A percentile compares a stretch with the other conserved stretches of the same genome.
phyloP scores from a whole-genome alignment of 2,888 invertebrate genomes.

The Lepidocyrtoides sp. region DNA sequence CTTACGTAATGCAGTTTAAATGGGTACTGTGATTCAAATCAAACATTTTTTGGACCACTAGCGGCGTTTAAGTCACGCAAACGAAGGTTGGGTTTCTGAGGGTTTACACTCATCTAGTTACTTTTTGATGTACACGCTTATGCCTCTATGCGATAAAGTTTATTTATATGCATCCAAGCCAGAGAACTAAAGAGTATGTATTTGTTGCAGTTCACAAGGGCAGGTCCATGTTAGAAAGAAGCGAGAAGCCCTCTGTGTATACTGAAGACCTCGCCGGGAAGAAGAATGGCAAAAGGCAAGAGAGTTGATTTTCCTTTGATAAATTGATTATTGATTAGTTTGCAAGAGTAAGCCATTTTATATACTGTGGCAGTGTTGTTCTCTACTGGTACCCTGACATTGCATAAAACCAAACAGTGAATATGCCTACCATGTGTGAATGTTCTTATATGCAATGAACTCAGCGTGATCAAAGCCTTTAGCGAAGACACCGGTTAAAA shows the following conservation, averaged over 20 bases:
- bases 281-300: slow-evolving; percentile 79
- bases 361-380: background rate
- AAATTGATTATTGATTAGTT: slow-evolving; percentile 86
- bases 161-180: too few relatives aligned
- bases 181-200: background rate
- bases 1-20: too few relatives aligned
- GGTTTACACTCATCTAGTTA: too few relatives aligned
- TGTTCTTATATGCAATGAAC: background rate
- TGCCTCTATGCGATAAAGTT: too few relatives aligned
- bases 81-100: too few relatives aligned
- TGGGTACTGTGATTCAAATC: too few relatives aligned
- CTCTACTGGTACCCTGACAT: slow-evolving; percentile 9
- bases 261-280: slow-evolving; percentile 69
- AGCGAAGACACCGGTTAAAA: background rate
- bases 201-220: slow-evolving; percentile 41
- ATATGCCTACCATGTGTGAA: background rate
- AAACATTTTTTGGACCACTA: too few relatives aligned
- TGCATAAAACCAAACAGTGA: slow-evolving; percentile 13
- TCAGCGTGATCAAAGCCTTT: background rate
- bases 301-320: slow-evolving; percentile 86
- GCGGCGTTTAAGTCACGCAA: too few relatives aligned
- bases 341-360: slow-evolving; percentile 62
- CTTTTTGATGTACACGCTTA: too few relatives aligned
- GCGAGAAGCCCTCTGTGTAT: background rate
- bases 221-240: slow-evolving; percentile 56